Percentiles rank a stretch among this genome's conserved stretches.
These are phyloP conservation scores for Bombus confusus DNA, from an alignment of 1,140 invertebrate species.

Conservation along the genomic window DNA sequence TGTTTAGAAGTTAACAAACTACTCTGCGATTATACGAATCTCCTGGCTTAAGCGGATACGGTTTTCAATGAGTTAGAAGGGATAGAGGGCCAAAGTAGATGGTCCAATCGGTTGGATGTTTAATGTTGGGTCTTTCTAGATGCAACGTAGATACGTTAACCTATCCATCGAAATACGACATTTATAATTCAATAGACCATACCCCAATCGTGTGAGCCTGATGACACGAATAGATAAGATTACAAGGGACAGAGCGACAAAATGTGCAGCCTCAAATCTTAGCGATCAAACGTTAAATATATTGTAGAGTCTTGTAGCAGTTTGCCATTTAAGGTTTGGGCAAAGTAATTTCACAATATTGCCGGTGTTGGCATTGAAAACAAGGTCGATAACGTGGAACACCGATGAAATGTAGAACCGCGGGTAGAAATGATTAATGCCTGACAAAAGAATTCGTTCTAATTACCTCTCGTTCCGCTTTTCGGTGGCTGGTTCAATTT, in stretches of 20 bases:
- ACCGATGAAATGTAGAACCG: neutral
- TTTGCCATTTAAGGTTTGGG: neutral
- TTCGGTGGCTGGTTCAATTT: neutral
- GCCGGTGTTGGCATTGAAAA: neutral
- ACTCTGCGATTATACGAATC: neutral
- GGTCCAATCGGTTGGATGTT: neutral
- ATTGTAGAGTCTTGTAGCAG: neutral
- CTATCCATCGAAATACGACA: neutral
- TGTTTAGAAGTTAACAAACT: neutral
- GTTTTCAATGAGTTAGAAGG: neutral
- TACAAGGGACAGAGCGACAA: no score
- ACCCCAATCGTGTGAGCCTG: neutral
- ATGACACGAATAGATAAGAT: neutral
- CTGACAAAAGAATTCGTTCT: neutral
- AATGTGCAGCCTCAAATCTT: neutral
- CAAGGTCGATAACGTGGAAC: neutral
- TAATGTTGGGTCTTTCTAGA: neutral
- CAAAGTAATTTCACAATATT: neutral
- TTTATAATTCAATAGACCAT: neutral
- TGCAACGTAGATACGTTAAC: neutral
- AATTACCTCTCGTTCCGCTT: slow-evolving; percentile 5
- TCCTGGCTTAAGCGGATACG: neutral
- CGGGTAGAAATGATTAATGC: slow-evolving; percentile 15
- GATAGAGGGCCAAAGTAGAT: neutral
- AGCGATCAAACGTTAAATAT: neutral